Percentiles rank a stretch among this genome's conserved stretches.
phyloP scores from a whole-genome alignment of 2,113 vertebrate genomes.

The Spheniscus mendiculus region DNA sequence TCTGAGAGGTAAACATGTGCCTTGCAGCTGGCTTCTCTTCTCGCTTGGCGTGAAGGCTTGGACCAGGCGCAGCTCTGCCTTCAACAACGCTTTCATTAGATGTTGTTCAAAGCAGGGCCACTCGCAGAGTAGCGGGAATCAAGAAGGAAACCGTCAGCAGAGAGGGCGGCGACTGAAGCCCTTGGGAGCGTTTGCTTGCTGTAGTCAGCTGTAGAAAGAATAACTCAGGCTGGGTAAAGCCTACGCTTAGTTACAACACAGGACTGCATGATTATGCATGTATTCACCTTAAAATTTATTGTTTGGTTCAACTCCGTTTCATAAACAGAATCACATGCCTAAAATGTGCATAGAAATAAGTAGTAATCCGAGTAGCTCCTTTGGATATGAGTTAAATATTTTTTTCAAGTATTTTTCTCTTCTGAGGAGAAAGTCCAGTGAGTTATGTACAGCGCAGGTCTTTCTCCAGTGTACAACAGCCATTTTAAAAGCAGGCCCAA shows the following conservation, averaged over 20 bases:
- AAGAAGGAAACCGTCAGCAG: not conserved
- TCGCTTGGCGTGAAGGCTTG: not conserved
- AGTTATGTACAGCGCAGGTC: not conserved
- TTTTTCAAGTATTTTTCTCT: not conserved
- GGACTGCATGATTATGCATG: not conserved
- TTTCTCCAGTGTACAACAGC: not conserved
- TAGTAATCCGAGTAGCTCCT: not conserved
- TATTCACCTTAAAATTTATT: not conserved
- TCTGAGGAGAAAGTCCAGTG: not conserved
- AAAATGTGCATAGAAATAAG: not conserved
- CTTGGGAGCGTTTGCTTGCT: not conserved
- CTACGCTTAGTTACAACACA: not conserved
- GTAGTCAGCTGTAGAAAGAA: not conserved
- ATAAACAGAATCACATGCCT: not conserved
- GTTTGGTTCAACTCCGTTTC: rapidly evolving
- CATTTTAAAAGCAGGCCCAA: not conserved
- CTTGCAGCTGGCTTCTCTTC: not conserved
- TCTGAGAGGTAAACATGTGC: not conserved
- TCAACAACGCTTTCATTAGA: not conserved
- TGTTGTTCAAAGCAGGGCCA: not conserved
- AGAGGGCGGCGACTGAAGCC: not conserved
- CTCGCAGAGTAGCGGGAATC: not conserved
- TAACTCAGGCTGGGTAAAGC: not conserved
- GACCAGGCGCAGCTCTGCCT: not conserved
- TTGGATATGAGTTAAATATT: not conserved